A percentile compares a stretch with the other conserved stretches of the same genome.
Evolutionary conservation across 2,113 vertebrate genomes (phyloP).

Genomic region (Galeopterus variegatus): DNA sequence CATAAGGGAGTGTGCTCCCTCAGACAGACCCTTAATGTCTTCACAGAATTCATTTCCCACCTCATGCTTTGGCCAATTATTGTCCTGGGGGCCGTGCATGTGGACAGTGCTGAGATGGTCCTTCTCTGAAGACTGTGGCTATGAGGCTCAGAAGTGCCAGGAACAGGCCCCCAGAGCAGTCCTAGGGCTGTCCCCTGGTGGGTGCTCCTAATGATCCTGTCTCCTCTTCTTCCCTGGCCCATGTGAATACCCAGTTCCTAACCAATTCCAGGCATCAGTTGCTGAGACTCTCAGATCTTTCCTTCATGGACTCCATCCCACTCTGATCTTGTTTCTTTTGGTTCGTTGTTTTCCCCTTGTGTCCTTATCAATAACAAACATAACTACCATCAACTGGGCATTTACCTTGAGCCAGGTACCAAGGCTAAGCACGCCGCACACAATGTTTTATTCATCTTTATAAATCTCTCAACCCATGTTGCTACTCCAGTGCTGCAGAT

Average conservation of each 20-base stretch:
- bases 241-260: not conserved
- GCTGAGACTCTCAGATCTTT: not conserved
- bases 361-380: not conserved
- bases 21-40: not conserved
- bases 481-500: not conserved
- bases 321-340: not conserved
- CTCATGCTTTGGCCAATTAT: not conserved
- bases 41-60: not conserved
- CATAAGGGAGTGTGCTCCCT: not conserved
- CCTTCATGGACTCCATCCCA: not conserved
- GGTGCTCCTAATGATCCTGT: not conserved
- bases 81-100: too few species aligned
- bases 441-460: not conserved
- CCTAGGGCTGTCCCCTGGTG: too few species aligned
- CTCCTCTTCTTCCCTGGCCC: not conserved
- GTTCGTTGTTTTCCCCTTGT: not conserved
- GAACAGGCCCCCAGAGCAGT: too few species aligned
- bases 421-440: fast-evolving
- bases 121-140: not conserved
- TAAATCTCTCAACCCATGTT: not conserved
- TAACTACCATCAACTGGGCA: not conserved
- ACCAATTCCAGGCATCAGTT: not conserved
- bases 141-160: not conserved
- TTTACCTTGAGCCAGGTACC: not conserved
- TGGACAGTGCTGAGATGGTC: fast-evolving